Evolutionary conservation across 1,140 invertebrate species (phyloP), one percentile per base, ranked within the genome.

Genomic region (Drosophila eugracilis): DNA sequence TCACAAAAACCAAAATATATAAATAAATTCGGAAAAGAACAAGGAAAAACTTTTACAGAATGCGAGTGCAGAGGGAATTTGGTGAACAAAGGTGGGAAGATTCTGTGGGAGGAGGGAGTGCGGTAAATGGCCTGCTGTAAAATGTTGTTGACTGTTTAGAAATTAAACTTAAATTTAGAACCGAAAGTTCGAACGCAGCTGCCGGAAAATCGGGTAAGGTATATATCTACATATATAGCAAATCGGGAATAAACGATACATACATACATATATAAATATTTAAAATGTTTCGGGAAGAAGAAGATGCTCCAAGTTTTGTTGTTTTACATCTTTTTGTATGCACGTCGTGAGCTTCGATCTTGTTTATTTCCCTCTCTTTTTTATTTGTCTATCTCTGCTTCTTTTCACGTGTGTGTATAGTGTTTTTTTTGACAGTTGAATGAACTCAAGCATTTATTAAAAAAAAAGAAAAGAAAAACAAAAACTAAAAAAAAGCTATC

Each of bases 361-460:
- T 57, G 28, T 58, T 44, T 36, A 5, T 73, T 39, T 34, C 42
- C 34, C 9, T 62, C 14, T 58, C 3, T 58, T 37, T 37, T 28
- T 34, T 39, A n/a, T 55, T n/a, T 79, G 44, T 58, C 36, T 63
- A 26, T 66, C 26, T 54, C 4, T 54, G 36, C 39, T n/a, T 47
- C 19, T 57, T 42, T 37, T 15, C 59, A 75, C 60, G 59, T 58
- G 76, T 78, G 32, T 65, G 32, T 45, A 22, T 65, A 24, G 36
- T 45, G 55, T n/a, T n/a, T 52, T 65, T 75, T 84, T 78, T 78
- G 79, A 71, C 79, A 83, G 79, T 83, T 83, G 79, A 83, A 83
- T 78, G 79, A 83, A 83, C 79, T 24, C 66, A 42, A 54, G 50
- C 47, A 57, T 53, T 53, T 62, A 32, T 41, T 60, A 50, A 39